Base-by-base conservation (phyloP, 2,888 invertebrate species). In the Fissipunctia ypsillon region DNA sequence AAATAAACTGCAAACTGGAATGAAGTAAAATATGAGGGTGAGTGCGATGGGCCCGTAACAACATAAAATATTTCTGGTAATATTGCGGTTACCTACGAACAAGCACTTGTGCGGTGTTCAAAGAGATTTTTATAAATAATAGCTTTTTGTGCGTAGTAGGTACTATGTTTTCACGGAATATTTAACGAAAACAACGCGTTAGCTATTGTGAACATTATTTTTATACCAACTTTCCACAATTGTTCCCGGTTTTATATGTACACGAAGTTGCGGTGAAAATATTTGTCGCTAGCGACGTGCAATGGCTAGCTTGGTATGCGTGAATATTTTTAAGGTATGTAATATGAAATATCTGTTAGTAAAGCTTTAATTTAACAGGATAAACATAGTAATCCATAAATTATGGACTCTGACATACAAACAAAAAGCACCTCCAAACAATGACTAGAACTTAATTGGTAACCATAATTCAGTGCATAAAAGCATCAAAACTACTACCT, bases 121-220 rank as follows among this genome's bases (percentile, higher is more conserved):
- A 91, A 94, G 90, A 92, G 91, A 91, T 92, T 93, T 92, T 92
- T 91, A 90, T 91, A 91, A 92, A 93, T 93, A 92, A 91, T 92
- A 89, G 89, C 90, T 88, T 89, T 90, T 89, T 75, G 59, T 77
- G 75, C 84, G 79, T 85, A 78, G 73, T n/a, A n/a, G n/a, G n/a
- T 84, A 79, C 76, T 84, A 84, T 79, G 75, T 85, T 90, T 86
- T 85, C 82, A 85, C 86, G 82, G 87, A 86, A 79, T 86, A 84
- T 90, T 91, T 79, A 86, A 85, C 87, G 84, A 61, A 81, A 85
- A 84, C 82, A 85, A 81, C 57, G 73, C 67, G 75, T 81, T 81
- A 73, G 68, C 71, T 65, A 81, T 86, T 75, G 76, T 60, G 75
- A 45, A 81, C 69, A 79, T 84, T 79, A 86, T 73, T 79, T 86